Evolutionary conservation across 1,140 invertebrate genomes (phyloP).

Genomic region (Zaprionus nigranus): DNA sequence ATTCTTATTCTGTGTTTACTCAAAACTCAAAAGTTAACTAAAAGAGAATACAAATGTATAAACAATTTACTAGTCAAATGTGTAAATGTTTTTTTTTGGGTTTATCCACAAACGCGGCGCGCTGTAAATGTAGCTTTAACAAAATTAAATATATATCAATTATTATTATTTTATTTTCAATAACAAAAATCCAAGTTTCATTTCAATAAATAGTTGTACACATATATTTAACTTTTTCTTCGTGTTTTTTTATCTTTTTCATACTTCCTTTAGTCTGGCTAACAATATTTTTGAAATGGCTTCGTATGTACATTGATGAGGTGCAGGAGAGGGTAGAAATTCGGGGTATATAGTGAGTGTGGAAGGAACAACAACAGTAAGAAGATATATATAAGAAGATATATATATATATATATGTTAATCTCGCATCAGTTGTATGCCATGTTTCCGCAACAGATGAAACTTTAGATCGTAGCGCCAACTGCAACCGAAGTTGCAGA

Average conservation of each 20-base stretch:
- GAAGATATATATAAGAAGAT: too few species aligned
- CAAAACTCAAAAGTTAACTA: slow-evolving; percentile 26
- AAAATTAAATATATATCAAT: slow-evolving; percentile 30
- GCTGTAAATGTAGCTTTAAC: slow-evolving; percentile 34
- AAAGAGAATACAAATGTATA: slow-evolving; percentile 1
- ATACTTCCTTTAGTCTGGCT: slow-evolving; percentile 54
- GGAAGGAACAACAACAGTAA: background rate
- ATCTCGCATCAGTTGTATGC: slow-evolving; percentile 77
- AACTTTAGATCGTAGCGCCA: slow-evolving; percentile 84
- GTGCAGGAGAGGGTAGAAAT: background rate
- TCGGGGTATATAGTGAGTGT: background rate
- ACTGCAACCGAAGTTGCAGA: slow-evolving; percentile 78
- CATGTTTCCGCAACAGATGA: slow-evolving; percentile 81
- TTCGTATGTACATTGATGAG: slow-evolving; percentile 27
- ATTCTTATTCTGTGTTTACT: slow-evolving; percentile 9
- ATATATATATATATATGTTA: background rate
- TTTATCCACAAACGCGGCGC: slow-evolving; percentile 23
- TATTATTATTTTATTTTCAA: slow-evolving; percentile 15
- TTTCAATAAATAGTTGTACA: slow-evolving; percentile 81
- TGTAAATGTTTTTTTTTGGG: slow-evolving; percentile 7
- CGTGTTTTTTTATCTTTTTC: slow-evolving; percentile 19
- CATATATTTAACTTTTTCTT: slow-evolving; percentile 77
- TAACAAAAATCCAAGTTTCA: slow-evolving; percentile 52
- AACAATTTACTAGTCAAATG: slow-evolving; percentile 26
- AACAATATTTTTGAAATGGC: slow-evolving; percentile 47